Base-by-base conservation (phyloP, 2,113 vertebrate genomes). In the Hemiprocne comata region DNA sequence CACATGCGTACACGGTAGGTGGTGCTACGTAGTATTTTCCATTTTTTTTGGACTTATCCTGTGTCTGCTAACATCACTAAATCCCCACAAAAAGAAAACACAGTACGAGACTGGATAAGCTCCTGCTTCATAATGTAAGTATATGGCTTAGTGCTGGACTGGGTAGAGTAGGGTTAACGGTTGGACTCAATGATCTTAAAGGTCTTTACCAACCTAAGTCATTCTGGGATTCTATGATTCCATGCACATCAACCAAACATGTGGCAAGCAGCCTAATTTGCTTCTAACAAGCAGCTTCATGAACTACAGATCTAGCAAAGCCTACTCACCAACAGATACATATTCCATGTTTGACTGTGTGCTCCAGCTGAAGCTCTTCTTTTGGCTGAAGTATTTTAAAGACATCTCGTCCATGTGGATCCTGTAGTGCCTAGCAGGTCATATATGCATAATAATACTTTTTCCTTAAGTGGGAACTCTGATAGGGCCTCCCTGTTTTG, bases 21-120 rank as follows among this genome's bases (percentile, higher is more conserved):
- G 66, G 60, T 89, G 67, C 21, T 69, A 60, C 29, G 58, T 88
- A 93, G 21, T 87, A 70, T 60, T 91, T 94, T 90, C 60, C 44
- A 51, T 88, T 26, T 93, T 92, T 86, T 71, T 75, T 74, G 15
- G 48, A 34, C 31, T 94, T 94, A 85, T 70, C 64, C 53, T 64
- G 3, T 74, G 24, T 67, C 78, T 86, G 55, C 55, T 78, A 90
- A 61, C 10, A 57, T 66, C 77, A 94, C 64, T 83, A 85, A 94
- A 80, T 73, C 60, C 34, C 11, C 64, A 74, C 26, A 29, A 81
- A 77, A 93, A 77, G 12, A 86, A 92, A 93, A 76, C 15, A 76
- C 9, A 67, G 50, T 72, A 55, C 0, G 0, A 87, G 72, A 64
- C 29, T 67, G 48, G 29, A 65, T 85, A 81, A 90, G 76, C 40